Evolutionary conservation across 2,113 vertebrate genomes (phyloP).

Genomic region (human (Homo sapiens)): GRCh38 chr16:76009001-76009500

Average conservation of each 20-base stretch:
- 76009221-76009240: not conserved
- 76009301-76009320: not conserved
- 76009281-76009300: not conserved
- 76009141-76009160: not conserved
- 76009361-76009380: not conserved
- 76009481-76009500: not conserved
- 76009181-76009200: slow-evolving; percentile 25
- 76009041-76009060: not conserved
- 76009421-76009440: not conserved
- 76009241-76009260: not conserved
- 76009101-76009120: not conserved
- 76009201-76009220: not conserved
- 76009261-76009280: not conserved
- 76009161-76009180: not conserved
- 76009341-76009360: not conserved
- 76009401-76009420: not conserved
- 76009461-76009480: not conserved
- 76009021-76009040: not conserved
- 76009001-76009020: not conserved
- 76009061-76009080: not conserved
- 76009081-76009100: not conserved
- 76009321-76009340: not conserved
- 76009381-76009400: not conserved
- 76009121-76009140: not conserved
- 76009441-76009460: not conserved